A percentile compares a stretch with the other conserved stretches of the same genome.
These are phyloP conservation scores for Atlantisia rogersi DNA, from an alignment of 2,113 vertebrate species.

Conservation along the genomic window DNA sequence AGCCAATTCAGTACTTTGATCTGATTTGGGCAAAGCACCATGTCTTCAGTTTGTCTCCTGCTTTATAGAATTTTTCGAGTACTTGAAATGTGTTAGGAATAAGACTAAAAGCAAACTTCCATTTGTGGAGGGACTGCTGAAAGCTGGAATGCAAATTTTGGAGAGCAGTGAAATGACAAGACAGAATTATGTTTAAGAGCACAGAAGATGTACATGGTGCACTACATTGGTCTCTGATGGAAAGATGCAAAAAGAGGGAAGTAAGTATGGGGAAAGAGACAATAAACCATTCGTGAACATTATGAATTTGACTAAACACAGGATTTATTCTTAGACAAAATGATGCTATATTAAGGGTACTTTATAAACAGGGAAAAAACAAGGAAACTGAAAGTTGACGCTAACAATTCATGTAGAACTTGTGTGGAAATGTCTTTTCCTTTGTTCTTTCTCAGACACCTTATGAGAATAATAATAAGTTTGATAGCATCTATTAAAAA, in stretches of 20 bases:
- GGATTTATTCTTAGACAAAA: constrained; percentile 27
- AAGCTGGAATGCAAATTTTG: not conserved
- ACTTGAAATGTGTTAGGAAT: not conserved
- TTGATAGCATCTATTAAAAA: not conserved
- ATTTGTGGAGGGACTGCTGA: not conserved
- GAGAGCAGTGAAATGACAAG: not conserved
- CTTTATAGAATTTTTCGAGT: not conserved
- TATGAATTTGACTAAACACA: not conserved
- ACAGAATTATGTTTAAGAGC: not conserved
- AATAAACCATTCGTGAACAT: not conserved
- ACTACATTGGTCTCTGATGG: not conserved
- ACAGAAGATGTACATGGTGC: accelerated
- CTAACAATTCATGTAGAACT: not conserved
- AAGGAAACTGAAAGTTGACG: not conserved
- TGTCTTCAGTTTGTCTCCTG: not conserved
- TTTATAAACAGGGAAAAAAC: not conserved
- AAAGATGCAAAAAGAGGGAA: not conserved
- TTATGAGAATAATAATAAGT: not conserved
- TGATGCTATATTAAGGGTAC: not conserved
- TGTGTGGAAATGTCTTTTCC: not conserved
- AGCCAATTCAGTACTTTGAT: not conserved
- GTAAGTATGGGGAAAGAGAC: not conserved
- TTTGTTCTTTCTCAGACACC: not conserved
- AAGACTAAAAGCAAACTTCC: not conserved
- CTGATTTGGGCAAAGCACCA: not conserved